Evolutionary conservation across 35 echinoderm and acorn worm genomes (phyloP).

Genomic region (Lytechinus pictus): DNA sequence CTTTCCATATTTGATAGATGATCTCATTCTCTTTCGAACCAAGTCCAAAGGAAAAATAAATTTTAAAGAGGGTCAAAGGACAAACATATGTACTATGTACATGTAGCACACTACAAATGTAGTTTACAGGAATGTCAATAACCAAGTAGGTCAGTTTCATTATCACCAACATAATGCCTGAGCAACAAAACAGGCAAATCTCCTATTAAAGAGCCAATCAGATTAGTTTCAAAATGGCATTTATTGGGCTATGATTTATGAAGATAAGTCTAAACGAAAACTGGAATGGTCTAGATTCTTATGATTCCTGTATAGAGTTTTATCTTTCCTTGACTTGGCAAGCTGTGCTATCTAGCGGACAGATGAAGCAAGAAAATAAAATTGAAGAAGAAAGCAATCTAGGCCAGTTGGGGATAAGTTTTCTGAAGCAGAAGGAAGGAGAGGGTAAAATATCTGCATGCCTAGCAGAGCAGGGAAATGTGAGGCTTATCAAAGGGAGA

Average conservation of each 20-base stretch:
- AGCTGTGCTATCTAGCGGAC: not conserved
- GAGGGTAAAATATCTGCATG: slow-evolving; percentile 41
- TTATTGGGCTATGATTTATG: not conserved
- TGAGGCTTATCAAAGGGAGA: slow-evolving; percentile 29
- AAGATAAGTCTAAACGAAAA: not conserved
- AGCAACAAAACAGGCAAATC: slow-evolving; percentile 24
- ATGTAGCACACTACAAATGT: not conserved
- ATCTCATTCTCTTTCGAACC: not conserved
- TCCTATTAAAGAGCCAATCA: not conserved
- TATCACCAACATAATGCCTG: not conserved
- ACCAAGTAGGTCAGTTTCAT: not conserved
- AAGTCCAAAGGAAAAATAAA: not conserved
- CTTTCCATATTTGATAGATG: not conserved
- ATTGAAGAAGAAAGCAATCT: slow-evolving; percentile 57
- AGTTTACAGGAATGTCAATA: not conserved
- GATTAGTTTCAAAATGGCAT: slow-evolving; percentile 42
- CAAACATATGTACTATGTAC: not conserved
- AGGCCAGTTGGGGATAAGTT: slow-evolving; percentile 43
- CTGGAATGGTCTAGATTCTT: not conserved
- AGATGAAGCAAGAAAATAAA: not conserved
- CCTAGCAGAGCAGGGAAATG: slow-evolving; percentile 43
- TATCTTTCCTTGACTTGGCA: slow-evolving; percentile 38
- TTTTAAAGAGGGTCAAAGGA: not conserved
- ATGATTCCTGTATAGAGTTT: slow-evolving; percentile 24
- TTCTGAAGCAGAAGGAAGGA: slow-evolving; percentile 48